phyloP scores from a whole-genome alignment of 2,888 invertebrate species.

The Scrobipalpa costella region DNA sequence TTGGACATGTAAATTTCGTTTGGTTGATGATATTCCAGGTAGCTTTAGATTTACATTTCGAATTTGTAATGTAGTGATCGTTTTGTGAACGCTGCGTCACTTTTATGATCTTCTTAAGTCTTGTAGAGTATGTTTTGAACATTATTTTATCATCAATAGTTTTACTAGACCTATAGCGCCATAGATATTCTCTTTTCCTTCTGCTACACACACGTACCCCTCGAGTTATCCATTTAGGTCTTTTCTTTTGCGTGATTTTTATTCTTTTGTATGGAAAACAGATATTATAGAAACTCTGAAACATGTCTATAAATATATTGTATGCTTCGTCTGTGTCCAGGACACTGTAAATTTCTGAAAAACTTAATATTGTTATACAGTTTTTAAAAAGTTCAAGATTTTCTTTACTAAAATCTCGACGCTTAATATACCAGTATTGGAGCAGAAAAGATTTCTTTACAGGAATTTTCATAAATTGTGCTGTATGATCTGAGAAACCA shows the following conservation, averaged over 20 bases:
- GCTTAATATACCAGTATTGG: constrained; percentile 8
- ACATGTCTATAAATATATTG: constrained; percentile 3
- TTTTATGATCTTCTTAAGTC: constrained; percentile 13
- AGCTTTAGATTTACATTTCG: constrained; percentile 18
- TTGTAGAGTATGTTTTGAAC: constrained; percentile 2
- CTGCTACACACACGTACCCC: neutral
- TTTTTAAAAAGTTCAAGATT: constrained; percentile 7
- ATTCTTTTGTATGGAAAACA: constrained; percentile 9
- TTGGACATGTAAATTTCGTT: neutral
- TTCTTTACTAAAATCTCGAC: constrained; percentile 19
- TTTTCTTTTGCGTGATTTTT: neutral
- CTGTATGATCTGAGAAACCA: constrained; percentile 23
- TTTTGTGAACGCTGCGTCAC: constrained; percentile 19
- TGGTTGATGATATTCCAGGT: constrained; percentile 13
- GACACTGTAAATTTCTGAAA: constrained; percentile 11
- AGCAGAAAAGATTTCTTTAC: constrained; percentile 21
- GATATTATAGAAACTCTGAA: constrained; percentile 19
- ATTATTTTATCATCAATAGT: neutral
- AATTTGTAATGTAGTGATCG: constrained; percentile 5
- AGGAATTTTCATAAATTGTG: constrained; percentile 19
- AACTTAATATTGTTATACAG: too few relatives aligned
- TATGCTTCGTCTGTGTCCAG: constrained; percentile 15
- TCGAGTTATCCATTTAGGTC: constrained; percentile 19
- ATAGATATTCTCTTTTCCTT: neutral
- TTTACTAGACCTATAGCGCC: neutral